These are phyloP conservation scores for Lepisosteus oculatus DNA, from an alignment of 2,113 vertebrate species.

Conservation along the genomic window DNA sequence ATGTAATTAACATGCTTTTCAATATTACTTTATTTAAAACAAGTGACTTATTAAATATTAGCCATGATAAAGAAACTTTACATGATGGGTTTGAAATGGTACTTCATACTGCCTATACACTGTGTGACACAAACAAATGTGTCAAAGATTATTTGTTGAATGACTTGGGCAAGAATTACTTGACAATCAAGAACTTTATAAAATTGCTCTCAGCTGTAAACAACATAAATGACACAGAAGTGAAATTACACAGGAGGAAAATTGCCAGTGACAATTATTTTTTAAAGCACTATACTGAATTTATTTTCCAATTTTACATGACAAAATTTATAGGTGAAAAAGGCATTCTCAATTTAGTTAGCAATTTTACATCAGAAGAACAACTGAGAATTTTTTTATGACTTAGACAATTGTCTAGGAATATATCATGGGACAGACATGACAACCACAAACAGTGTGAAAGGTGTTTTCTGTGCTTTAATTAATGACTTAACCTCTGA, in stretches of 20 bases:
- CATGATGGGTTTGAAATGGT: background rate
- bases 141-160: too few species aligned
- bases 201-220: background rate
- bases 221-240: background rate
- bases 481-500: background rate
- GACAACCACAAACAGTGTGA: background rate
- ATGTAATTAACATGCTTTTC: background rate
- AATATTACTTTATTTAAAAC: background rate
- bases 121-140: too few species aligned
- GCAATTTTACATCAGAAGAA: conserved; percentile 2
- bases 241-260: background rate
- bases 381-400: background rate
- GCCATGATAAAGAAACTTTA: background rate
- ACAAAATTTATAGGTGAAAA: background rate
- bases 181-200: background rate
- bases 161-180: background rate
- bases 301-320: background rate
- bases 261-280: background rate
- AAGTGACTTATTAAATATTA: background rate
- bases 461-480: background rate
- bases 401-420: background rate
- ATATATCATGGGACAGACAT: background rate
- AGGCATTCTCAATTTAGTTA: background rate
- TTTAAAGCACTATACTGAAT: background rate
- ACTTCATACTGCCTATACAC: background rate